Evolutionary conservation across 2,113 vertebrate species (phyloP).

Genomic region (Archilochus colubris): DNA sequence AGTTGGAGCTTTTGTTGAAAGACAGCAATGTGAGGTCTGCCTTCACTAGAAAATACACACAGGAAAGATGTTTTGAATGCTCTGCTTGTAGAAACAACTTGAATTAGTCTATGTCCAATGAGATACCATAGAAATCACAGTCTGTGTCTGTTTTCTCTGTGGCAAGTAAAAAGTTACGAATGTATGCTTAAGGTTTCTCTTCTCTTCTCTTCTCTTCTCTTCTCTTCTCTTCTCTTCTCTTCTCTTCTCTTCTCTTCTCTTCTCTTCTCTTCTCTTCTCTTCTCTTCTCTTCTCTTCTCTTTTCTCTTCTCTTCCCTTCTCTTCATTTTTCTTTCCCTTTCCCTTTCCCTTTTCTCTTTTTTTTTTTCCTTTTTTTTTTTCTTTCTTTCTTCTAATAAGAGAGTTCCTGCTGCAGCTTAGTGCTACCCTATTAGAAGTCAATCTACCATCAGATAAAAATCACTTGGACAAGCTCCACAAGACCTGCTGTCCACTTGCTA

Average conservation of each 20-base stretch:
- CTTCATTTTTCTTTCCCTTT: too few relatives aligned
- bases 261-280: rapidly evolving
- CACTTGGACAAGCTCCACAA: not conserved
- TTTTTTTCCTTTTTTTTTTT: rapidly evolving
- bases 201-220: too few relatives aligned
- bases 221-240: too few relatives aligned
- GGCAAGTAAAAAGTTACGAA: not conserved
- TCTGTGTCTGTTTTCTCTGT: not conserved
- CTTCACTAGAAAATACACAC: not conserved
- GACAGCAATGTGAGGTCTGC: not conserved
- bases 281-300: rapidly evolving
- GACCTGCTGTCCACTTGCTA: not conserved
- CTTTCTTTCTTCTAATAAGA: not conserved
- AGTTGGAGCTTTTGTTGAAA: not conserved
- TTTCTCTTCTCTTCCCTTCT: rapidly evolving
- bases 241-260: rapidly evolving
- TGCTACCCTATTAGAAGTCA: not conserved
- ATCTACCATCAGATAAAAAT: not conserved
- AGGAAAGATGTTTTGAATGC: not conserved
- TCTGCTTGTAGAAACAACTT: not conserved
- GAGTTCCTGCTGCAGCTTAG: not conserved
- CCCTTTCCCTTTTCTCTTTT: rapidly evolving
- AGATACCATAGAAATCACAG: not conserved
- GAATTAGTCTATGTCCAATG: not conserved
- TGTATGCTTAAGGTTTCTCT: not conserved